Percentiles rank a stretch among this genome's conserved stretches.
phyloP scores from a whole-genome alignment of 2,888 invertebrate species.

The Orthosia gracilis region DNA sequence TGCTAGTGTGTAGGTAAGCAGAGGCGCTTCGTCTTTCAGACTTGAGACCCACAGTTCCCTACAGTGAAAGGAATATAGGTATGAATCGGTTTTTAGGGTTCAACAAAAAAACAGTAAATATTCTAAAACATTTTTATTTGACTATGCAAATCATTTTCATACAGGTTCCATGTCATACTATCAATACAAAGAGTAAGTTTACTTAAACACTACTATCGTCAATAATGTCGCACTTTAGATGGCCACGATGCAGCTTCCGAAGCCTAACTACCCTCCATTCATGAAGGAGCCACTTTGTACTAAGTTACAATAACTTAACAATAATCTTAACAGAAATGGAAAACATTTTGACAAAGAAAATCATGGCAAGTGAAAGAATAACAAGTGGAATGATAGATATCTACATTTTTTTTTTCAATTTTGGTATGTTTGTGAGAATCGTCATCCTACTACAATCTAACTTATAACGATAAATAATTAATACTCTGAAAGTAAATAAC shows the following conservation, averaged over 20 bases:
- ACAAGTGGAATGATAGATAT: slow-evolving; percentile 85
- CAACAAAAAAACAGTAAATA: slow-evolving; percentile 59
- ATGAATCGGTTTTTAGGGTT: neutral
- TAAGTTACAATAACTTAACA: slow-evolving; percentile 80
- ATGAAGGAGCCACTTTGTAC: slow-evolving; percentile 87
- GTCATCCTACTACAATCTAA: slow-evolving; percentile 76
- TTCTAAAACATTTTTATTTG: slow-evolving; percentile 89
- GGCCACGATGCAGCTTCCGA: slow-evolving; percentile 86
- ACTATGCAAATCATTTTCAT: slow-evolving; percentile 86
- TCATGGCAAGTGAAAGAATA: slow-evolving; percentile 84
- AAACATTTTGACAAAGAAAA: slow-evolving; percentile 73
- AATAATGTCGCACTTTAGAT: slow-evolving; percentile 86
- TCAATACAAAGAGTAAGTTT: slow-evolving; percentile 82
- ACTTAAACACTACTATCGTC: slow-evolving; percentile 82
- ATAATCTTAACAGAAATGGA: slow-evolving; percentile 77
- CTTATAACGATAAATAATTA: slow-evolving; percentile 77
- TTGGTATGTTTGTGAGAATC: slow-evolving; percentile 77
- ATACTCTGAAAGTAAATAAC: slow-evolving; percentile 84
- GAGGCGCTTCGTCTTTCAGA: too few relatives aligned
- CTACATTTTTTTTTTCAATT: slow-evolving; percentile 58
- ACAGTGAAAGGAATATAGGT: neutral
- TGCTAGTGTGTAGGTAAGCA: slow-evolving; percentile 3
- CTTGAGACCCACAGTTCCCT: too few relatives aligned
- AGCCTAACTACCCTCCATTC: slow-evolving; percentile 79
- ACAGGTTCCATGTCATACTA: slow-evolving; percentile 83